Evolutionary conservation across 2,888 invertebrate genomes (phyloP), one percentile per base, ranked within the genome.

Genomic region (Agrochola macilenta): DNA sequence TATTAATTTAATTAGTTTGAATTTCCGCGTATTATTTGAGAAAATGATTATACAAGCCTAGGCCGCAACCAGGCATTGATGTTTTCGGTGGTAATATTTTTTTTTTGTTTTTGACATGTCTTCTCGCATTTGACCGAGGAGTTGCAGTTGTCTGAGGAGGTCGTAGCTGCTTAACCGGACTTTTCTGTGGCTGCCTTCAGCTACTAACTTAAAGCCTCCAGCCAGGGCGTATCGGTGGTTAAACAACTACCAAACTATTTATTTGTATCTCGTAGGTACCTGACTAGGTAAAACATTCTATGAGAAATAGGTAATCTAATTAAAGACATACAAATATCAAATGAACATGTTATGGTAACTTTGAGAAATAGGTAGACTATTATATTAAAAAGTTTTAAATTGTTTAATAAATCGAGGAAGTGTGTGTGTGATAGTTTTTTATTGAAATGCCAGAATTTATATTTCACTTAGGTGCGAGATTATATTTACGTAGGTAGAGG

Each of bases 311-410:
- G 7, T 52, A 78, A 60, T 26, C 9, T 39, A 43, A 60, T 66
- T 39, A 54, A 58, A 49, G 2, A 49, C 14, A 54, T 23, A 43
- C 17, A 46, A 57, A 26, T 57, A 4, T 23, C 23, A 61, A 73
- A 78, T 69, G 61, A 69, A 69, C 54, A 5, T 58, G 63, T 30
- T 61, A 39, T 68, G 43, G 7, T n/a, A 70, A 12, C 5, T 60
- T 70, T 63, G 14, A 26, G 14, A 52, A 64, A 43, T 26, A 52
- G 7, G 20, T 52, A 78, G 64, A 43, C 5, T 26, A 57, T 49
- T 63, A 30, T 46, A 58, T 71, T 54, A 79, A 61, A 63, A 69
- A 17, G 52, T 46, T 74, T 60, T 54, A 9, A 26, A 23, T 72
- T 61, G 43, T 57, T 66, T 35, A n/a, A 9, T 35, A 5, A 46